Percentiles rank a stretch among this genome's conserved stretches.
Conservation (phyloP, 1,140 invertebrate genomes). For the Thaumatotibia leucotreta region DNA sequence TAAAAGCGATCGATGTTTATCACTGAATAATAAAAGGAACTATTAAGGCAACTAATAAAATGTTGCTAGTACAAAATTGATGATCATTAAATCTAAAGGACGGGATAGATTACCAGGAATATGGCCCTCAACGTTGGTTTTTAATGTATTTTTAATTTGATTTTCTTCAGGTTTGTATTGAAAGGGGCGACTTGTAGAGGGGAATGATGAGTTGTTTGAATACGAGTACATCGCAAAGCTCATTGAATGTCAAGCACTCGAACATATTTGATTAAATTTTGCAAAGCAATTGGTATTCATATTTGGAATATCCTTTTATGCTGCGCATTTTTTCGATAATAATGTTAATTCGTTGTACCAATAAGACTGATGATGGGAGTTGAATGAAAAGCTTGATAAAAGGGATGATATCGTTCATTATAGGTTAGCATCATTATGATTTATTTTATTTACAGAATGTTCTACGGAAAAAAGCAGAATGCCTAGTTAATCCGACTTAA, state of each 20-base stretch:
- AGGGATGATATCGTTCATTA: no score
- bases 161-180: neutral
- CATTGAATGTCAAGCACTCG: neutral
- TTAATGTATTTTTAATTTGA: neutral
- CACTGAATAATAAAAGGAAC: neutral
- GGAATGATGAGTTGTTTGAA: neutral
- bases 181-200: neutral
- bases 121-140: neutral
- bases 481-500: no score
- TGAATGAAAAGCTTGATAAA: no score
- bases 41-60: conserved; percentile 3
- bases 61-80: neutral
- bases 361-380: neutral
- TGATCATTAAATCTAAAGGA: neutral
- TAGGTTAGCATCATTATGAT: no score
- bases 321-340: neutral
- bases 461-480: no score
- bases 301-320: neutral
- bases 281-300: neutral
- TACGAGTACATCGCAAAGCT: neutral
- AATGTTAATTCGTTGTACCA: neutral
- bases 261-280: neutral
- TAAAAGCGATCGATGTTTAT: conserved; percentile 14
- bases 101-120: neutral
- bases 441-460: no score